Evolutionary conservation across 64 coral and sea anemone species (phyloP), one percentile per base, ranked within the genome.

Genomic region (Trachythela sp.): DNA sequence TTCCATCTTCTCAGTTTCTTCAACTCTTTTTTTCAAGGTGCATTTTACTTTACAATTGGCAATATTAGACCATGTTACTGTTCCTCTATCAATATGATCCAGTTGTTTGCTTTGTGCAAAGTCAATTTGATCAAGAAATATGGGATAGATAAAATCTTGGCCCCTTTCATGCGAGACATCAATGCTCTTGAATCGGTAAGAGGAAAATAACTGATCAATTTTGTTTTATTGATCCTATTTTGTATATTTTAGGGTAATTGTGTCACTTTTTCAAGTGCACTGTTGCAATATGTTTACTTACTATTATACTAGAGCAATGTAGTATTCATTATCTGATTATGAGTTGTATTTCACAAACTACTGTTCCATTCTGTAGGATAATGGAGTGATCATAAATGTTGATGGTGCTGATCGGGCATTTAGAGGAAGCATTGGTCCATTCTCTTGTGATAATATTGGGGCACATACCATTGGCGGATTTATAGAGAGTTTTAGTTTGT

Each of bases 111-210:
- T 13, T 30, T 80, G 9, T 80, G 75, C 75, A 38, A 80, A 80
- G 75, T 80, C 31, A 51, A 72, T 34, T 32, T 84, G 15, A 71
- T 86, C n/a, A 85, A 91, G 84, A 71, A 41, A 41, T 60, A 91
- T 91, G 89, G 83, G n/a, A 85, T 90, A 17, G 84, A 91, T 27
- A 91, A 70, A 86, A 75, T 91, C 40, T 48, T 91, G 84, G 39
- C 33, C 60, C 89, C 83, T 2, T 91, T 91, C 18, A 86, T 80
- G 75, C 8, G 37, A 34, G 75, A 80, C 33, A 35, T 80, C 34
- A 30, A 6, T 15, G 4, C 7, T 80, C 32, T 80, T 30, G 75
- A 64, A 64, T 64, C 56, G 26, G 56, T 64, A 64, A 64, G 56
- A 45, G 42, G 4, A 4, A 45, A 45, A 45, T 11, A 45, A 45